These are phyloP conservation scores for Boloria selene DNA, from an alignment of 2,888 invertebrate genomes.

Conservation along the genomic window DNA sequence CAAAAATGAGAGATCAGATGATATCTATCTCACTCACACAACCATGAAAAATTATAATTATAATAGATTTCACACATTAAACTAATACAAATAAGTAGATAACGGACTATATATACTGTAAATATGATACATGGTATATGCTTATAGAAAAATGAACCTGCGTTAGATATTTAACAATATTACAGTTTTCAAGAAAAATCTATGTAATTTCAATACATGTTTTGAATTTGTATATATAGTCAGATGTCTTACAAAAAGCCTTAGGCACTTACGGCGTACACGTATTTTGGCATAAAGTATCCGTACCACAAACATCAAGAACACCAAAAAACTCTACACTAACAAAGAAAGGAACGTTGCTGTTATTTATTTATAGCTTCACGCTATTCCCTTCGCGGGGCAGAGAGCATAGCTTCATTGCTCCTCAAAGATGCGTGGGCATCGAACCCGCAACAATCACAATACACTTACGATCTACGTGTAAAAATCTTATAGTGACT, in stretches of 20 bases:
- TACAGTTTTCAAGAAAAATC: too few species aligned
- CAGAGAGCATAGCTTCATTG: too few species aligned
- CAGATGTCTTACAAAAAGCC: conserved; percentile 51
- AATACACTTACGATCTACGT: conserved; percentile 37
- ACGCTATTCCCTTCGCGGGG: too few species aligned
- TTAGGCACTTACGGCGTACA: conserved; percentile 73
- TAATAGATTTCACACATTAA: conserved; percentile 13
- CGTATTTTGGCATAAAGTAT: conserved; percentile 59
- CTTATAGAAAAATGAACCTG: background rate
- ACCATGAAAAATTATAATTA: conserved; percentile 30
- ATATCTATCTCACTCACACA: conserved; percentile 38
- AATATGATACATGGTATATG: background rate
- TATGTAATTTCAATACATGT: too few species aligned
- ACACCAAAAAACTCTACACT: conserved; percentile 31
- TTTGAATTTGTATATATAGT: background rate
- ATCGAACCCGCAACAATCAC: background rate
- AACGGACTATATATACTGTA: conserved; percentile 8
- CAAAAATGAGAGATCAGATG: conserved; percentile 35
- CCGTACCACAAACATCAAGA: conserved; percentile 29
- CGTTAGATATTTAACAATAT: background rate
- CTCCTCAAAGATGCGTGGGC: background rate
- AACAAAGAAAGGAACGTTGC: conserved; percentile 36
- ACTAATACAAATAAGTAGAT: conserved; percentile 17
- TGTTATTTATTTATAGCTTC: background rate
- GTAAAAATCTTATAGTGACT: conserved; percentile 34